These are phyloP conservation scores for Pachyrhynchus sulphureomaculatus DNA, from an alignment of 1,140 invertebrate genomes.

Conservation along the genomic window DNA sequence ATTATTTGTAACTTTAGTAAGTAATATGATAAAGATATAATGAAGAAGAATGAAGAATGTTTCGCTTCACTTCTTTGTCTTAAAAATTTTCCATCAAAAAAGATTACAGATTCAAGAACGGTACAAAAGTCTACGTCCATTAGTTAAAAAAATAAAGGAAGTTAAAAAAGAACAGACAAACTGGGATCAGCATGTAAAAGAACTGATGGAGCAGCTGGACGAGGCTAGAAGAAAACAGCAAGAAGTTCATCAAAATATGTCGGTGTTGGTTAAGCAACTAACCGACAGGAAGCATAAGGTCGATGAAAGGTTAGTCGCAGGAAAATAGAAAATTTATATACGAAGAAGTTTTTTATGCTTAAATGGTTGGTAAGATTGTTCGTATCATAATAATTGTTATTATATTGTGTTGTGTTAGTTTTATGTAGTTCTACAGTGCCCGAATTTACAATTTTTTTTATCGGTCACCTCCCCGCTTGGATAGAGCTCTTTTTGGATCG, in stretches of 20 bases:
- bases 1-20: no score
- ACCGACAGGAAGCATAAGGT: conserved; percentile 37
- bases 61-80: background rate
- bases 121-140: conserved; percentile 47
- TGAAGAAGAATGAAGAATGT: no score
- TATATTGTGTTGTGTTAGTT: no score
- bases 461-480: no score
- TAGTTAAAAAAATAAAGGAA: conserved; percentile 45
- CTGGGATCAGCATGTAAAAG: conserved; percentile 41
- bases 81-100: conserved; percentile 27
- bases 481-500: no score
- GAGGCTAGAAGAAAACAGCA: conserved; percentile 36
- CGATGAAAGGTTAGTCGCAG: conserved; percentile 42
- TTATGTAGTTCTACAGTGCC: no score
- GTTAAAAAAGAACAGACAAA: conserved; percentile 42
- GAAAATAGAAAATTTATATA: background rate
- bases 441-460: no score
- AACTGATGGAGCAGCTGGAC: conserved; percentile 37
- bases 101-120: conserved; percentile 50
- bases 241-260: conserved; percentile 37
- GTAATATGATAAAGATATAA: no score
- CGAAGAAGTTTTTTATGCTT: no score
- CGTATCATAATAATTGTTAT: no score
- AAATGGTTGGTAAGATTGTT: no score
- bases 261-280: conserved; percentile 37